A percentile compares a stretch with the other conserved stretches of the same genome.
Evolutionary conservation across 2,113 vertebrate genomes (phyloP).

Genomic region (Trogon surrucura): DNA sequence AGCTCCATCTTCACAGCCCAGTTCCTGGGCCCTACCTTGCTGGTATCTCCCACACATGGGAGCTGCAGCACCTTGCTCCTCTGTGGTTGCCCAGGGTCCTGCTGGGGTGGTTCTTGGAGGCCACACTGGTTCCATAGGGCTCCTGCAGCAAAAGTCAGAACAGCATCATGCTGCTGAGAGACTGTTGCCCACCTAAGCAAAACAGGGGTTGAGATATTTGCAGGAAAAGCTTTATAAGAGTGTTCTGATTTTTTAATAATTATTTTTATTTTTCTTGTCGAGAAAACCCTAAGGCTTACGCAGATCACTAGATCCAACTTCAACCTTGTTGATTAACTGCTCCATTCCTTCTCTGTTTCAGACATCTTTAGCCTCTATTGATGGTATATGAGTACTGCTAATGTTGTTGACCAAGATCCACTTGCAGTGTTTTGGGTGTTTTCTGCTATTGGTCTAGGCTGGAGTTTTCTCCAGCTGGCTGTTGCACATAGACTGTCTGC

Average conservation of each 20-base stretch:
- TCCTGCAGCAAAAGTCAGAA: background rate
- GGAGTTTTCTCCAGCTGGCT: slow-evolving; percentile 57
- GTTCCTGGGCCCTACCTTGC: background rate
- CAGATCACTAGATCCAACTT: background rate
- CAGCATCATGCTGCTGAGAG: background rate
- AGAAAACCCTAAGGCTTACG: background rate
- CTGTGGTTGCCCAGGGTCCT: background rate
- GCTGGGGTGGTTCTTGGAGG: background rate
- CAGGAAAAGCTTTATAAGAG: background rate
- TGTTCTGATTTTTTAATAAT: background rate
- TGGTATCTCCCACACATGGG: fast-evolving
- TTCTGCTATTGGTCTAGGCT: background rate
- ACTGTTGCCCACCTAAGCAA: fast-evolving
- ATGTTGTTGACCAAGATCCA: background rate
- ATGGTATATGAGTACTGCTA: background rate
- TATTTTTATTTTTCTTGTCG: background rate
- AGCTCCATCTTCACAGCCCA: background rate
- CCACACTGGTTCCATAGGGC: background rate
- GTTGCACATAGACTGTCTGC: background rate
- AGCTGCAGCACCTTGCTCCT: background rate
- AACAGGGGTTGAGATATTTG: background rate
- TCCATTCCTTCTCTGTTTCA: background rate
- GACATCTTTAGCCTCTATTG: background rate
- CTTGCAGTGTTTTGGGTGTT: background rate
- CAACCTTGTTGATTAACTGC: background rate